Conservation (phyloP, 2,113 vertebrate genomes). For the Passer montanus region DNA sequence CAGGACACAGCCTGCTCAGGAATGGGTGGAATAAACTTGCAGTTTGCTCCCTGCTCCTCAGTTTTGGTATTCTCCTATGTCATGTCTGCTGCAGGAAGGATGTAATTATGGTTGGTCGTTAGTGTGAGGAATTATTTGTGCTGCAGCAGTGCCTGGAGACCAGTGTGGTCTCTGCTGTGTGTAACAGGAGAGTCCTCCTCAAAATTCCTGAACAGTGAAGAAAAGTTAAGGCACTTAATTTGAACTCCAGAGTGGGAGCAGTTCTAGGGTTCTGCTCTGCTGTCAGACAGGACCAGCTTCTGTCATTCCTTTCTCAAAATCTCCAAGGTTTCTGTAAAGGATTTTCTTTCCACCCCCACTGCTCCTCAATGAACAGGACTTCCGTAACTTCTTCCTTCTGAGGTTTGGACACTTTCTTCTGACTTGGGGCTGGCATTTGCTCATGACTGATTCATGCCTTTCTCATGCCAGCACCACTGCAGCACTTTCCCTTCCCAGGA, state of each 20-base stretch:
- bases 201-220: conserved; percentile 24
- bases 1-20: neutral
- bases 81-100: conserved; percentile 39
- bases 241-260: neutral
- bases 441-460: neutral
- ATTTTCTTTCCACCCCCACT: neutral
- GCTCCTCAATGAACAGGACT: neutral
- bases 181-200: conserved; percentile 7
- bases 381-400: neutral
- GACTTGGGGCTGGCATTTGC: neutral
- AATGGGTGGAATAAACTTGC: neutral
- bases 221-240: neutral
- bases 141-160: conserved; percentile 18
- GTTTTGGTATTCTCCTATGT: conserved; percentile 2
- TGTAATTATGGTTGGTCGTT: conserved; percentile 32
- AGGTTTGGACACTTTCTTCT: neutral
- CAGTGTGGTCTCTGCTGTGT: neutral
- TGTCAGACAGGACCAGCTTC: neutral
- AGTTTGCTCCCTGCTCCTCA: neutral
- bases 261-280: neutral
- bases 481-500: neutral
- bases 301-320: neutral
- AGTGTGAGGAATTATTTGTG: conserved; percentile 30
- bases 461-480: neutral
- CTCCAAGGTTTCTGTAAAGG: neutral